Base-by-base conservation (phyloP, 2,797 vertebrate species). In the Halcyon badia region DNA sequence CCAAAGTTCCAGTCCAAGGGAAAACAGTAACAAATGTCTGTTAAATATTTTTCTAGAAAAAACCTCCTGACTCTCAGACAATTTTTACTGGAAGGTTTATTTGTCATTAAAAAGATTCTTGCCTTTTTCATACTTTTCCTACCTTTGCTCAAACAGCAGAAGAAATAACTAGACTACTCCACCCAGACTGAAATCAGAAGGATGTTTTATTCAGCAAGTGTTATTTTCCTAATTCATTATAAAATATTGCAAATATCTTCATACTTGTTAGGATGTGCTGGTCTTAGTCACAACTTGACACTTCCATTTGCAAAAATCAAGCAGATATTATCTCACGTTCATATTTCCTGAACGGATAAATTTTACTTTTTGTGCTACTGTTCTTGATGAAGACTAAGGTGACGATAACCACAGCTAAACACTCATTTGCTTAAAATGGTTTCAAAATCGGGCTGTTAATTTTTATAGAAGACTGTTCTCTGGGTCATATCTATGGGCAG, bases 11-110 rank as follows among this genome's bases (percentile, higher is more conserved):
- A 94, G 68, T 97, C 89, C 96, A 96, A 92, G 68, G 75, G 73
- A 91, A 97, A 97, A 96, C 92, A 89, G 51, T 91, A 65, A 96
- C 90, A 91, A 94, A 97, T 72, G 85, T 92, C 96, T 96, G 90
- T 83, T 93, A 97, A 97, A 88, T 96, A 83, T 95, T 97, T 95
- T 96, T 95, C 79, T 87, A 93, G 85, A 96, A 94, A 91, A 95
- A 96, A 70, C 6, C 87, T 83, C 84, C 56, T 68, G 82, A 85
- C 31, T 94, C 83, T 96, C 57, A 89, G 68, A 94, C 71, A 79
- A 52, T 92, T 96, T 89, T 91, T 78, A 68, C 85, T 93, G 83
- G 95, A 95, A 96, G 87, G n/a, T 46, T 46, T 93, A 72, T 97
- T 97, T 83, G 81, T 86, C 73, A 81, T 94, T 97, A 86, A 81